Conservation (phyloP, 2,888 invertebrate genomes). For the Eilema sororculum region DNA sequence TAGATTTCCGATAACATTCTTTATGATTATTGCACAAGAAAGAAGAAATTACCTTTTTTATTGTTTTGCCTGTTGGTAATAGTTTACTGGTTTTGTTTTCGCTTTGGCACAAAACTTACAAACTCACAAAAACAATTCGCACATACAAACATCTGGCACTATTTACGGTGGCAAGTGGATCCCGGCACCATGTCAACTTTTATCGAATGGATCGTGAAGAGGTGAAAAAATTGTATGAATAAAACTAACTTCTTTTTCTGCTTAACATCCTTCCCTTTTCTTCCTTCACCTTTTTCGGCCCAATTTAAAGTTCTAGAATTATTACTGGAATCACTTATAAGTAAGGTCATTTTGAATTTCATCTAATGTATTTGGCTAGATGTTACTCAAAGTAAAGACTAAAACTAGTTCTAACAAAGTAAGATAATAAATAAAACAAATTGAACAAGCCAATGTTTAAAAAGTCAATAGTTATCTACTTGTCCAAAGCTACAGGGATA, state of each 20-base stretch:
- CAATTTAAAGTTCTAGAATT: too few relatives aligned
- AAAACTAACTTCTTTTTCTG: too few relatives aligned
- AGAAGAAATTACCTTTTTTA: background rate
- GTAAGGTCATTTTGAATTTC: too few relatives aligned
- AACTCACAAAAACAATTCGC: background rate
- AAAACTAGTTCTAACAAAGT: background rate
- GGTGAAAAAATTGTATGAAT: too few relatives aligned
- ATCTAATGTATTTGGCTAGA: too few relatives aligned
- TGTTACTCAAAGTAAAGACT: too few relatives aligned
- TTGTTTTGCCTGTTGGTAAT: background rate
- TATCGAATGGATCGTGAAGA: too few relatives aligned
- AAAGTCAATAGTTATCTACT: background rate
- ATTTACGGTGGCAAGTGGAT: too few relatives aligned
- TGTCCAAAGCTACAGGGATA: background rate
- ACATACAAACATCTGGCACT: background rate
- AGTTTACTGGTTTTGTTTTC: background rate
- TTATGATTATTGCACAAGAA: background rate
- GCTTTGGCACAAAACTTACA: background rate
- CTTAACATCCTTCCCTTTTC: too few relatives aligned
- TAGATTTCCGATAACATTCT: background rate
- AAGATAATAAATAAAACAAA: background rate
- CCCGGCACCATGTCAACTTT: too few relatives aligned
- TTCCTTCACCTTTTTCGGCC: too few relatives aligned
- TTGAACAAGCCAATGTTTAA: background rate
- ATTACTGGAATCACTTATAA: too few relatives aligned